These are phyloP conservation scores for Aphrophora alni DNA, from an alignment of 2,888 invertebrate genomes.

Conservation along the genomic window DNA sequence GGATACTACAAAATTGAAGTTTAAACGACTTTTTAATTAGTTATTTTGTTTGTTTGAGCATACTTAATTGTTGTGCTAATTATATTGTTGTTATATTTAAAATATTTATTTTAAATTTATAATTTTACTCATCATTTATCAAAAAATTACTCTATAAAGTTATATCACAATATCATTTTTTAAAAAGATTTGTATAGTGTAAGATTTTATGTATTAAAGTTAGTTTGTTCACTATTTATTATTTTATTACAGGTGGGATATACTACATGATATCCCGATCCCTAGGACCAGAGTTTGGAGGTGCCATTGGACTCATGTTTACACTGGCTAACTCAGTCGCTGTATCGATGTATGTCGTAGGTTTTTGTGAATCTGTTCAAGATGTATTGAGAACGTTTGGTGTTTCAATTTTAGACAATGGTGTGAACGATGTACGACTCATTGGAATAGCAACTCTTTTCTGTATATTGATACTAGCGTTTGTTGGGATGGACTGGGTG, in stretches of 20 bases:
- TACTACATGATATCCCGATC: slow-evolving; percentile 98
- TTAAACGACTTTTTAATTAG: too few species aligned
- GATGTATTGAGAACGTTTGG: slow-evolving; percentile 67
- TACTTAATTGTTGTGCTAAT: too few species aligned
- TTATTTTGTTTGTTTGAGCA: too few species aligned
- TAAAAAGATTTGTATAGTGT: too few species aligned
- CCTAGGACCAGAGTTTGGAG: slow-evolving; percentile 97
- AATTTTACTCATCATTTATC: too few species aligned
- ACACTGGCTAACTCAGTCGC: slow-evolving; percentile 96
- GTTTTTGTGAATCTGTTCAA: slow-evolving; percentile 88
- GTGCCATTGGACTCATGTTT: slow-evolving; percentile 94
- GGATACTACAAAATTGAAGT: too few species aligned
- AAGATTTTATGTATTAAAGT: too few species aligned
- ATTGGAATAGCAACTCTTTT: slow-evolving; percentile 85
- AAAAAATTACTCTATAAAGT: too few species aligned
- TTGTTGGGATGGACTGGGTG: slow-evolving; percentile 98
- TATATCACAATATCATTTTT: too few species aligned
- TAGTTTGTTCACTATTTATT: too few species aligned
- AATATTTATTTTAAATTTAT: too few species aligned
- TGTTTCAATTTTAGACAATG: slow-evolving; percentile 70
- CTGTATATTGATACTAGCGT: slow-evolving; percentile 82
- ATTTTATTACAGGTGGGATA: slow-evolving; percentile 83
- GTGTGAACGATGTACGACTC: slow-evolving; percentile 75
- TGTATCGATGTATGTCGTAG: slow-evolving; percentile 96
- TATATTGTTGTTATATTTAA: too few species aligned